phyloP scores from a whole-genome alignment of 2,113 vertebrate species.

The Helogale parvula region DNA sequence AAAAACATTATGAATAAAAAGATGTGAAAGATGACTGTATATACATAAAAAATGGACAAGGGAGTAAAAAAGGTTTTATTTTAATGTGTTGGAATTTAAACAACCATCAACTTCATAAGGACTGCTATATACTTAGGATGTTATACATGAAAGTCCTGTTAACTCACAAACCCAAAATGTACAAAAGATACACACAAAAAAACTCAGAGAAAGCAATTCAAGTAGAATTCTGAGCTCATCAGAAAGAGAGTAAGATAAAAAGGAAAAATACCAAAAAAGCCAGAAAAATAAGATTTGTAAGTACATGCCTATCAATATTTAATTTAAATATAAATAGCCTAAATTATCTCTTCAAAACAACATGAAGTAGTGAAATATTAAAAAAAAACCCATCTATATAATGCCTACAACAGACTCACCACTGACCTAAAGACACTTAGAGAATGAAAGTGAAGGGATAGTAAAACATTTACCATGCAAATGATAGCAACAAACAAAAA shows the following conservation, averaged over 20 bases:
- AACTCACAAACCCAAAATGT: not conserved
- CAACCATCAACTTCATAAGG: not conserved
- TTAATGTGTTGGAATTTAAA: not conserved
- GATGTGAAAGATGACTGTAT: not conserved
- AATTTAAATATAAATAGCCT: not conserved
- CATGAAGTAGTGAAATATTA: not conserved
- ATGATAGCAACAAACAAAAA: not conserved
- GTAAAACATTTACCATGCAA: not conserved
- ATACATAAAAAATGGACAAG: not conserved
- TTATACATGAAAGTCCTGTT: not conserved
- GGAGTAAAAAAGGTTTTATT: not conserved
- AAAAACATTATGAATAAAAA: not conserved
- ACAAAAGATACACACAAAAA: not conserved
- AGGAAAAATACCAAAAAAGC: not conserved
- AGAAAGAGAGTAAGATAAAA: not conserved
- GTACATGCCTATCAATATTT: not conserved
- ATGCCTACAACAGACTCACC: not conserved
- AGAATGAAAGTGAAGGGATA: not conserved
- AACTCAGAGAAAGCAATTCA: not conserved
- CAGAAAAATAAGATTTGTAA: not conserved
- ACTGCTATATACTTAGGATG: not conserved
- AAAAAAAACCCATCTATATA: not conserved
- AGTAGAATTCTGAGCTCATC: not conserved
- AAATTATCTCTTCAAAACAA: not conserved
- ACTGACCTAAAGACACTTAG: not conserved